Evolutionary conservation across 2,797 vertebrate genomes (phyloP).

Genomic region (Poeciliopsis presidionis): DNA sequence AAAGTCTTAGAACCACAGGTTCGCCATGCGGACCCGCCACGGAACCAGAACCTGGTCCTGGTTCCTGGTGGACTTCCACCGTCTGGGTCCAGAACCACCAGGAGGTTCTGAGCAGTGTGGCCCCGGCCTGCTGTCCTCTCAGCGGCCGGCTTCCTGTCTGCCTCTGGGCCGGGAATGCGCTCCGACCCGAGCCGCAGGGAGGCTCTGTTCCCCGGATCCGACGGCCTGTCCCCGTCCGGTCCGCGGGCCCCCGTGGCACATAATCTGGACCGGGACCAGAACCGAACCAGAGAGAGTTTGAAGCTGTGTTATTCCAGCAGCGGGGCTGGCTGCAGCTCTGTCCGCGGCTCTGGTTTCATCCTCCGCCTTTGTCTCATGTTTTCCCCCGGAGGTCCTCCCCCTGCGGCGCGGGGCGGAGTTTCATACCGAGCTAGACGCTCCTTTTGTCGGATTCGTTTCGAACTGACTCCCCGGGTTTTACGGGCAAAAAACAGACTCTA

Average conservation of each 20-base stretch:
- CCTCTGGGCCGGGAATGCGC: conserved; percentile 1
- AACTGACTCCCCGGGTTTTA: conserved; percentile 85
- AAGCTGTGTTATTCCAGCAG: conserved; percentile 12
- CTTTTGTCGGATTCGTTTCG: conserved; percentile 86
- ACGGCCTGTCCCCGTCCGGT: background rate
- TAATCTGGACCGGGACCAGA: conserved; percentile 52
- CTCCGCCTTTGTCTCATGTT: conserved; percentile 80
- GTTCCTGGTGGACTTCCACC: background rate
- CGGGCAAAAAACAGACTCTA: conserved; percentile 71
- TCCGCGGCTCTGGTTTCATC: conserved; percentile 71
- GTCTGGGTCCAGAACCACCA: too few relatives aligned
- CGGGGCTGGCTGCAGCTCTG: background rate
- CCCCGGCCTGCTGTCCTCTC: conserved; percentile 2
- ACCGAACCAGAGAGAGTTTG: conserved; percentile 17
- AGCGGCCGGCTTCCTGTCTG: conserved; percentile 6
- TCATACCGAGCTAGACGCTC: conserved; percentile 87
- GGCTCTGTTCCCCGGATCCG: background rate
- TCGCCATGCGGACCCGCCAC: background rate
- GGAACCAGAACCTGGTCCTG: background rate
- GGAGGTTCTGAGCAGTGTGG: too few relatives aligned
- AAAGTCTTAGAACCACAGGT: background rate
- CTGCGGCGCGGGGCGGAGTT: conserved; percentile 89
- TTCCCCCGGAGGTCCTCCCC: conserved; percentile 86
- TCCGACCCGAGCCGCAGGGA: background rate
- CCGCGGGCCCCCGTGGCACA: conserved; percentile 5